phyloP scores from a whole-genome alignment of 2,113 vertebrate species.

The Brachyhypopomus occidentalis region DNA sequence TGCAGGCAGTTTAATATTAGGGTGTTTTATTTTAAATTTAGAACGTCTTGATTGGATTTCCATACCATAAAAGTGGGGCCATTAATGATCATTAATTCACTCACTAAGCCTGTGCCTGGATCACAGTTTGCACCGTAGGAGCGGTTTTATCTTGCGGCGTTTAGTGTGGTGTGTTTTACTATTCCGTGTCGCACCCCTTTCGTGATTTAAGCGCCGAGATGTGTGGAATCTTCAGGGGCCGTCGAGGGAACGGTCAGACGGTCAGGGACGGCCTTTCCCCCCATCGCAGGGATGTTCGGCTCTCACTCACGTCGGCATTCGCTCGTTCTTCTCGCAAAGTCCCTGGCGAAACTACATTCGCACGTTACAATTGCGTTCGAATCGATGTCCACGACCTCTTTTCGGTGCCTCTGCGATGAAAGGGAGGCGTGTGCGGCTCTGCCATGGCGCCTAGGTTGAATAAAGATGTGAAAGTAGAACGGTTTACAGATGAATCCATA shows the following conservation, averaged over 20 bases:
- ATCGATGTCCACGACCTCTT: not conserved
- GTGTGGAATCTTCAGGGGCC: conserved; percentile 37
- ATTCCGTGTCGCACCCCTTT: conserved; percentile 2
- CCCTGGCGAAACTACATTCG: not conserved
- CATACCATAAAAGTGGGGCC: not conserved
- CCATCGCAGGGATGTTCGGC: conserved; percentile 21
- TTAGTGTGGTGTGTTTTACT: not conserved
- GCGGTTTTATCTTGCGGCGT: conserved; percentile 21
- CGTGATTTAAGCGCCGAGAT: conserved; percentile 43
- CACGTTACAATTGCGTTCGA: not conserved
- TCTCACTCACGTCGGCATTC: conserved; percentile 36
- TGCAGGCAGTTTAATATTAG: not conserved
- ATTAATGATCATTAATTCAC: conserved; percentile 15
- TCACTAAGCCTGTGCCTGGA: conserved; percentile 12
- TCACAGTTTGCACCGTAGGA: not conserved
- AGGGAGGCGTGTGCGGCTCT: too few species aligned
- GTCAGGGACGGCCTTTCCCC: conserved; percentile 43
- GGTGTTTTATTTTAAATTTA: not conserved
- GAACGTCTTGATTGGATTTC: not conserved
- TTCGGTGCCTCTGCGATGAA: too few species aligned
- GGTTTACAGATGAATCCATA: too few species aligned
- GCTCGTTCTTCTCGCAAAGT: conserved; percentile 36
- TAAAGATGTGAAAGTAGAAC: too few species aligned
- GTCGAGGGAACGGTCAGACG: conserved; percentile 49
- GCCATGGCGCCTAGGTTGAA: too few species aligned